Evolutionary conservation across 2,113 vertebrate genomes (phyloP).

Genomic region (Xyrauchen texanus): DNA sequence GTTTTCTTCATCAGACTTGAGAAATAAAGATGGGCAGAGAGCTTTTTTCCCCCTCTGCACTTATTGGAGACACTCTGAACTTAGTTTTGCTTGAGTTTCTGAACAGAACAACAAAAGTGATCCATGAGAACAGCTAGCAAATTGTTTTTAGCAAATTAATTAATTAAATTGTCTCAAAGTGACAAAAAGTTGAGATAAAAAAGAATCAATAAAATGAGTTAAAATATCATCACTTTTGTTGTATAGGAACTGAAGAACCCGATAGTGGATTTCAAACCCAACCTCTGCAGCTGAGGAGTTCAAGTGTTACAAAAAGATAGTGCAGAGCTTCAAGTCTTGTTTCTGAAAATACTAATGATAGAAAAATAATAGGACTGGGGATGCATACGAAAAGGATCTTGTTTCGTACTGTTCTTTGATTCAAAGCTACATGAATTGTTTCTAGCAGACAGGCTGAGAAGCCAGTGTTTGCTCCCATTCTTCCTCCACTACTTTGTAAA

Average conservation of each 20-base stretch:
- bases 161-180: neutral
- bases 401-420: neutral
- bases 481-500: constrained; percentile 85
- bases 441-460: constrained; percentile 17
- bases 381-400: neutral
- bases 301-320: neutral
- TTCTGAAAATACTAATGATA: neutral
- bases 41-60: neutral
- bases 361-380: neutral
- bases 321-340: neutral
- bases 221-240: neutral
- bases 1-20: neutral
- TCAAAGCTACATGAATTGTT: neutral
- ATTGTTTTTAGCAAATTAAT: neutral
- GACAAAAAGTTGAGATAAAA: neutral
- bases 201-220: neutral
- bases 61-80: neutral
- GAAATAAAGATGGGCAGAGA: neutral
- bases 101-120: neutral
- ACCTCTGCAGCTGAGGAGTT: too few species aligned
- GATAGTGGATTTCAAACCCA: constrained; percentile 3
- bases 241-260: neutral
- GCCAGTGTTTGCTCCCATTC: constrained; percentile 84
- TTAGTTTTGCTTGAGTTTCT: neutral
- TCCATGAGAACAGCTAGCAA: neutral